Base-by-base conservation (phyloP, 2,113 vertebrate genomes). In the Alligator mississippiensis region DNA sequence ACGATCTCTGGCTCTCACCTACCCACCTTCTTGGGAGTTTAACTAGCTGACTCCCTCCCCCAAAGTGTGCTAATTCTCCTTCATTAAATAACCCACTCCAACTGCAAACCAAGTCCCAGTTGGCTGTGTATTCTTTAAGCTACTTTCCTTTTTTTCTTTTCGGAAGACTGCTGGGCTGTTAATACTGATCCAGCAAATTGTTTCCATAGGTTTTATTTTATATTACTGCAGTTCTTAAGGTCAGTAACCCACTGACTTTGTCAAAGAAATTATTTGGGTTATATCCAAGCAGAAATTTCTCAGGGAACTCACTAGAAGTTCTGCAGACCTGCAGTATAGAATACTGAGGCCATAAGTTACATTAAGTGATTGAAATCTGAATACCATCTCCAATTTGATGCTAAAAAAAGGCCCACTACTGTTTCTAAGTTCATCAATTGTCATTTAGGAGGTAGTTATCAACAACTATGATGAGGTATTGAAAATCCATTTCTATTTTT, bases 161-260 rank as follows among this genome's bases (percentile, higher is more conserved):
- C 63, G 11, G 38, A 25, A 77, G 47, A 84, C 14, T 17, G 58
- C 78, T 58, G 24, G 7, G 21, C 13, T 59, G 6, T n/a, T 88
- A 76, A 62, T 25, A 62, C 34, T 9, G 55, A 86, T 84, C 77
- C 72, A 82, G 68, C 66, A 90, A 92, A 94, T 68, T 68, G 59
- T 84, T 96, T 94, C 89, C 85, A 82, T n/a, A 84, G 87, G 66
- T 78, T 82, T 95, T 90, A 94, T 84, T 82, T 89, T 72, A 92
- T 63, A 58, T 38, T 63, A 76, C 81, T 5, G 4, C 21, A 79
- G 75, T 47, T 93, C 87, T 79, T 80, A 59, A 54, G n/a, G 57
- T 76, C 4, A 3, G 79, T 5, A 79, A 92, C 34, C 62, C 77
- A 92, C 87, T 86, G 83, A 94, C 81, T 92, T 78, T 90, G 70